Evolutionary conservation across 2,888 invertebrate genomes (phyloP).

Genomic region (Caenorhabditis sp.): DNA sequence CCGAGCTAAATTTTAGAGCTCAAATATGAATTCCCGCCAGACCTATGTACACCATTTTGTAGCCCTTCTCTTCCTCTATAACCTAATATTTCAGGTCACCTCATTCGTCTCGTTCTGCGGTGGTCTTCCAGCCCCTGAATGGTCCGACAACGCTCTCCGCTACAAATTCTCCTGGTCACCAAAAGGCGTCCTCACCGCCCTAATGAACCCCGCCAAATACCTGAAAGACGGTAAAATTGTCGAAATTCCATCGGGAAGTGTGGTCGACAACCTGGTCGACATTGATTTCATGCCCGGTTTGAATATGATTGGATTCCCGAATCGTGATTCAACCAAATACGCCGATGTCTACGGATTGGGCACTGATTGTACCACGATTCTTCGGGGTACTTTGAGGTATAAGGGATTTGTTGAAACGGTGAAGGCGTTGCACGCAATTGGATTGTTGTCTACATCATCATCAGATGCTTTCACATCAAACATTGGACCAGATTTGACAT

Average conservation of each 20-base stretch:
- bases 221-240: slow-evolving; percentile 81
- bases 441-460: slow-evolving; percentile 84
- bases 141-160: slow-evolving; percentile 82
- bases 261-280: slow-evolving; percentile 83
- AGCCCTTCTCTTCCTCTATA: too few species aligned
- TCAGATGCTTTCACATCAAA: slow-evolving; percentile 90
- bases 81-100: slow-evolving; percentile 76
- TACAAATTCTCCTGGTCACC: slow-evolving; percentile 98
- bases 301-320: slow-evolving; percentile 93
- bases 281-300: slow-evolving; percentile 91
- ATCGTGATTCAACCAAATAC: slow-evolving; percentile 91
- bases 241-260: slow-evolving; percentile 85
- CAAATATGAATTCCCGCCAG: too few species aligned
- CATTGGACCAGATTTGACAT: slow-evolving; percentile 89
- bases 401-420: slow-evolving; percentile 88
- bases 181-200: slow-evolving; percentile 87
- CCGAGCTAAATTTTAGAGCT: too few species aligned
- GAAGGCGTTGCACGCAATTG: slow-evolving; percentile 85
- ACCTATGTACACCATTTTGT: too few species aligned
- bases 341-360: slow-evolving; percentile 85
- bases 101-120: slow-evolving; percentile 97
- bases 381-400: slow-evolving; percentile 92
- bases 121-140: slow-evolving; percentile 94
- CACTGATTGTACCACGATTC: slow-evolving; percentile 81
- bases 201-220: slow-evolving; percentile 88